Evolutionary conservation across 2,113 vertebrate species (phyloP).

Genomic region (Heteronetta atricapilla): DNA sequence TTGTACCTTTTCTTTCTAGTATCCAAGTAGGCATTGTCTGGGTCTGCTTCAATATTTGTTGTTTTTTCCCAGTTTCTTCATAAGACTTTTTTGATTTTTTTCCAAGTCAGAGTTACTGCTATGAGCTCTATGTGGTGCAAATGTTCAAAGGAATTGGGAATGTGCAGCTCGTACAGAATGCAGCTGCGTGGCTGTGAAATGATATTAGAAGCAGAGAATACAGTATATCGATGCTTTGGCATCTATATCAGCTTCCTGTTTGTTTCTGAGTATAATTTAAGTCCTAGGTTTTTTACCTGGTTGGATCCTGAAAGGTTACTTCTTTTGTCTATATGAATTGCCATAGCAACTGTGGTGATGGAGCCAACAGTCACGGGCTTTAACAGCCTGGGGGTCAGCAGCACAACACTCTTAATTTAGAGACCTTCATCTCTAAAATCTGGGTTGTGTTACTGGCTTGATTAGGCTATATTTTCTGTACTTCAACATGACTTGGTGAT

Average conservation of each 20-base stretch:
- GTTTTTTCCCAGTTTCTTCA: neutral
- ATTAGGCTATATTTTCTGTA: neutral
- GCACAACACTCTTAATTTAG: neutral
- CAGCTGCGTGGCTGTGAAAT: neutral
- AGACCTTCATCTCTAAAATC: neutral
- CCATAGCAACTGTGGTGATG: slow-evolving; percentile 10
- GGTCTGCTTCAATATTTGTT: neutral
- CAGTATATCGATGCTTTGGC: neutral
- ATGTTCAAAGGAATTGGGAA: neutral
- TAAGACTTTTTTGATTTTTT: neutral
- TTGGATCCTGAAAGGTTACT: slow-evolving; percentile 23
- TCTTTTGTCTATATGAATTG: slow-evolving; percentile 47
- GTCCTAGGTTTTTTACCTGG: slow-evolving; percentile 44
- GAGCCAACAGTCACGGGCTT: slow-evolving; percentile 1
- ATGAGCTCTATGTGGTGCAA: neutral
- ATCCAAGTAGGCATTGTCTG: neutral
- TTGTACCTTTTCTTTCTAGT: neutral
- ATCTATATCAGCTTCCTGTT: slow-evolving; percentile 26
- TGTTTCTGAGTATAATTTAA: slow-evolving; percentile 24
- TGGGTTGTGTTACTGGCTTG: neutral
- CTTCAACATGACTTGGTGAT: neutral
- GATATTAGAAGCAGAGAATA: neutral
- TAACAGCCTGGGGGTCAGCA: slow-evolving; percentile 18
- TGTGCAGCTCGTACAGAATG: neutral
- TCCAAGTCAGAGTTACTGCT: neutral